Percentiles rank a stretch among this genome's conserved stretches.
These are phyloP conservation scores for Esox niger DNA, from an alignment of 2,113 vertebrate species.

Conservation along the genomic window DNA sequence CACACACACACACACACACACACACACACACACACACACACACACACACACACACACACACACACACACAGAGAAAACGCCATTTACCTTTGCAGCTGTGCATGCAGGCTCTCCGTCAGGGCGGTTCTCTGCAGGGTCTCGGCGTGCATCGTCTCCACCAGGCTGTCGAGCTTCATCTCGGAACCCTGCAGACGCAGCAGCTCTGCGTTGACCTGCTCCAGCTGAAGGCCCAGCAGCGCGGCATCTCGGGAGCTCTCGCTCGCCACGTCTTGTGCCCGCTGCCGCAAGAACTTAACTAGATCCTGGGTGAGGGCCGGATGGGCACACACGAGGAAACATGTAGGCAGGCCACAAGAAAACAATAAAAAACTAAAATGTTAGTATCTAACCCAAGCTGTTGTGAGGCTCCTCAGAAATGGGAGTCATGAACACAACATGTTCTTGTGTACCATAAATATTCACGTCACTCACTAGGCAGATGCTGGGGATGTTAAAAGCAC, in stretches of 20 bases:
- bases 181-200: slow-evolving; percentile 62
- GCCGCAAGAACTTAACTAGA: slow-evolving; percentile 52
- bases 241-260: slow-evolving; percentile 50
- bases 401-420: neutral
- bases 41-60: no score
- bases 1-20: no score
- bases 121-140: slow-evolving; percentile 38
- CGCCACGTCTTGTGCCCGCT: slow-evolving; percentile 36
- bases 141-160: slow-evolving; percentile 66
- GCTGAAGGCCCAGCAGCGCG: slow-evolving; percentile 53
- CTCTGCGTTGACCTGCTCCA: slow-evolving; percentile 58
- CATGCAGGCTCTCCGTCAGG: slow-evolving; percentile 43
- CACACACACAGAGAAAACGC: no score
- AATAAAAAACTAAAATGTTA: no score
- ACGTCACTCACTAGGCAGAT: no score
- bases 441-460: no score
- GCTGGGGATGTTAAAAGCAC: no score
- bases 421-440: no score
- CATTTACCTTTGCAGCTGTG: slow-evolving; percentile 58
- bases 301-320: slow-evolving; percentile 37
- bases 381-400: neutral
- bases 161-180: slow-evolving; percentile 45
- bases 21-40: no score
- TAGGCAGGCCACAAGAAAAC: no score
- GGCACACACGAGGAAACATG: neutral